Percentiles rank a stretch among this genome's conserved stretches.
These are phyloP conservation scores for Parotocinclus haroldoi DNA, from an alignment of 2,797 vertebrate species.

Conservation along the genomic window DNA sequence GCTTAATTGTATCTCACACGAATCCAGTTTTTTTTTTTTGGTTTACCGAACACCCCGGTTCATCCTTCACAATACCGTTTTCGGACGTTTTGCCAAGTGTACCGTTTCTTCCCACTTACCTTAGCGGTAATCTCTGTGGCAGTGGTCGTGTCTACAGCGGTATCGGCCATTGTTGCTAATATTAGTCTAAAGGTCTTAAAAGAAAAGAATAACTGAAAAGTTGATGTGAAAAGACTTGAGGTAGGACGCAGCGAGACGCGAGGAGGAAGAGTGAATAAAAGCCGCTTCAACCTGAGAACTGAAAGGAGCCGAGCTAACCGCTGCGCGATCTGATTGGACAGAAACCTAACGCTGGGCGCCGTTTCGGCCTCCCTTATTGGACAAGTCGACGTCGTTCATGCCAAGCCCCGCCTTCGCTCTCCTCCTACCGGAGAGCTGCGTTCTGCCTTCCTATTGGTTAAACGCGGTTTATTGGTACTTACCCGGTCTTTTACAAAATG, in stretches of 20 bases:
- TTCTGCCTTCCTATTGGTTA: conserved; percentile 58
- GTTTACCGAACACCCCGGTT: too few species aligned
- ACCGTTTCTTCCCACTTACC: conserved; percentile 59
- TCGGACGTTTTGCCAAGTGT: too few species aligned
- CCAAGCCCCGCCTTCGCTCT: conserved; percentile 38
- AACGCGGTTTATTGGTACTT: conserved; percentile 18
- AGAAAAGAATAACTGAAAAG: conserved; percentile 35
- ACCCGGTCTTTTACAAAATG: conserved; percentile 32
- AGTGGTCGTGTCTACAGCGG: conserved; percentile 73
- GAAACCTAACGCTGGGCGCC: background rate
- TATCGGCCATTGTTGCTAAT: conserved; percentile 73
- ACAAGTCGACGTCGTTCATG: conserved; percentile 38
- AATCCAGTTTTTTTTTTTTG: too few species aligned
- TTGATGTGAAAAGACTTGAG: conserved; percentile 21
- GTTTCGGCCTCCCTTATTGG: conserved; percentile 55
- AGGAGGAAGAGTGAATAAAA: conserved; percentile 67
- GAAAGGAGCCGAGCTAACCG: conserved; percentile 41
- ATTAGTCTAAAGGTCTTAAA: conserved; percentile 27
- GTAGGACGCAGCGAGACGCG: conserved; percentile 32
- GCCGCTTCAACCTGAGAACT: conserved; percentile 52
- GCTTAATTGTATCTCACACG: too few species aligned
- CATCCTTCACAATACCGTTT: too few species aligned
- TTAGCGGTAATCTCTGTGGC: conserved; percentile 74
- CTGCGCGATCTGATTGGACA: conserved; percentile 60
- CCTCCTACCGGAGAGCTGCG: conserved; percentile 29